Evolutionary conservation across 2,113 vertebrate genomes (phyloP), one percentile per base, ranked within the genome.

Genomic region (Prunella fulvescens): DNA sequence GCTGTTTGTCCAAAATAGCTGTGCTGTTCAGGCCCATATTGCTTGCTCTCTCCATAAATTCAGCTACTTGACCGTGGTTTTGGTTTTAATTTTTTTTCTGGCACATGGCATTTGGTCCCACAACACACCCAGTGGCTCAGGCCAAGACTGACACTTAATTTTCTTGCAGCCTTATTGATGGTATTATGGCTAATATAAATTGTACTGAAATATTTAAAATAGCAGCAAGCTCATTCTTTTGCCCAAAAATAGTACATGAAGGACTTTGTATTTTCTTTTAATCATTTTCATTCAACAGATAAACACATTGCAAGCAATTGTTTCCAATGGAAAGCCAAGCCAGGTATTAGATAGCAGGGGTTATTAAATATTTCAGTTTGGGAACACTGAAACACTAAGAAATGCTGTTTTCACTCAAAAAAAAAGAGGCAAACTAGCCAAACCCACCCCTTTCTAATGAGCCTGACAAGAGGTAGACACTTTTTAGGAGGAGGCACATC

Each of bases 71-170:
- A 96, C 72, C 24, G 6, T 0, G 5, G 79, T 31, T 96, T 96
- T 96, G 94, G 94, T 92, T 97, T 96, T 94, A 86, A 95, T 97
- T 94, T 94, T 91, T 95, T 81, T 95, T 94, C 89, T 97, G 96
- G 95, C 95, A 89, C 77, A 47, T 94, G 91, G 73, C 86, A 95
- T 71, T 91, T 80, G 76, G 91, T 93, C 95, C 83, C 86, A 81
- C 77, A 93, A 92, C 96, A 95, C 94, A 92, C 65, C 53, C 95
- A 81, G 31, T 1, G 17, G 44, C 65, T 91, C 65, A 20, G 86
- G 96, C 96, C 96, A 97, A 97, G 81, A 97, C 91, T 86, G 92
- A 96, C 96, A 97, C 95, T 93, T 97, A 95, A 96, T 97, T 96
- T 95, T 93, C 44, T 39, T 76, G 92, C 89, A 95, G 81, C 57